These are phyloP conservation scores for Phocoena sinus DNA, from an alignment of 2,113 vertebrate species.

Conservation along the genomic window DNA sequence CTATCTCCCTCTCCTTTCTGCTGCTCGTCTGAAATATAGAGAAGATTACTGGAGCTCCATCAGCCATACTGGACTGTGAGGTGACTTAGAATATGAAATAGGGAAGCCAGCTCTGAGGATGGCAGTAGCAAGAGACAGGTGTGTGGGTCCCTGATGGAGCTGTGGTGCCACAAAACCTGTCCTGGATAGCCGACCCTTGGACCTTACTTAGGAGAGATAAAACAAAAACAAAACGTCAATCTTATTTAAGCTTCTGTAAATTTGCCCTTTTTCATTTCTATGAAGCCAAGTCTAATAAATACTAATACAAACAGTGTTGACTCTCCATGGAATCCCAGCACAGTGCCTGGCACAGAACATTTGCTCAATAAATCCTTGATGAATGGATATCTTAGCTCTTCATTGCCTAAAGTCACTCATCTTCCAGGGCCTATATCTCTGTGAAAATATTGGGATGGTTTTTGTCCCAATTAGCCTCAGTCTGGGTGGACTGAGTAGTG, in stretches of 20 bases:
- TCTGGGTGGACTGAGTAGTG: not conserved
- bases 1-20: not conserved
- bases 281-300: not conserved
- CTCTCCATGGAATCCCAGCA: not conserved
- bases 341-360: not conserved
- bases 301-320: not conserved
- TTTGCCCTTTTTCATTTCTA: not conserved
- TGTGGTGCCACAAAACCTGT: not conserved
- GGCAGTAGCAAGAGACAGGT: not conserved
- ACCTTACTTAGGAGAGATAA: not conserved
- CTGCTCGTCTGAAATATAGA: not conserved
- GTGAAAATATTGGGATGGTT: not conserved
- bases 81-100: not conserved
- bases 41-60: not conserved
- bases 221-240: not conserved
- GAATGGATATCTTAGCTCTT: not conserved
- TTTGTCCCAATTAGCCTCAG: not conserved
- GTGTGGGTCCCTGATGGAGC: not conserved
- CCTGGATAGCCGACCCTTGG: not conserved
- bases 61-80: not conserved
- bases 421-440: not conserved
- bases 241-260: not conserved
- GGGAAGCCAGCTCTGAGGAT: not conserved
- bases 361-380: not conserved
- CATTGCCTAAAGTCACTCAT: not conserved